A percentile compares a stretch with the other conserved stretches of the same genome.
These are phyloP conservation scores for Gadus macrocephalus DNA, from an alignment of 2,113 vertebrate genomes.

Conservation along the genomic window DNA sequence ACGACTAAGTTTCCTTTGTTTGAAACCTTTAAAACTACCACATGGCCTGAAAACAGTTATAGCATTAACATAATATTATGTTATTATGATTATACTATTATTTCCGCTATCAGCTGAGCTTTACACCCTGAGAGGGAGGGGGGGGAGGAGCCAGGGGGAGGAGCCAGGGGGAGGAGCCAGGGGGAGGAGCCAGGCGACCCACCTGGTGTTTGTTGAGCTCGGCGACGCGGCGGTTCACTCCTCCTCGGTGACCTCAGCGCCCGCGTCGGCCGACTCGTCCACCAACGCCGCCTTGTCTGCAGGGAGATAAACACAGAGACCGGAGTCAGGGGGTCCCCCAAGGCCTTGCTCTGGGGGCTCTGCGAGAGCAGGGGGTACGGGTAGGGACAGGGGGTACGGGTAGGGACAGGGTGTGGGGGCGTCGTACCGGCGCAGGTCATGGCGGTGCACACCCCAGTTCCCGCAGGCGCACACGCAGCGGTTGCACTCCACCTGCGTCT, in stretches of 20 bases:
- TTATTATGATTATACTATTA: too few species aligned
- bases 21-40: too few species aligned
- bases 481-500: conserved; percentile 96
- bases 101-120: too few species aligned
- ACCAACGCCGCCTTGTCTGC: conserved; percentile 74
- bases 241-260: conserved; percentile 85
- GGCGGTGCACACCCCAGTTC: conserved; percentile 98
- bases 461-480: conserved; percentile 96
- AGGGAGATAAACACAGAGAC: conserved; percentile 9
- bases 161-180: too few species aligned
- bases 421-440: conserved; percentile 89
- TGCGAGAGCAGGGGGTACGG: too few species aligned
- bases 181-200: conserved; percentile 9
- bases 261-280: conserved; percentile 62
- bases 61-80: too few species aligned
- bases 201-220: conserved; percentile 98
- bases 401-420: neutral
- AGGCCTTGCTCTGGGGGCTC: too few species aligned
- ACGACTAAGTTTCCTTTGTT: too few species aligned
- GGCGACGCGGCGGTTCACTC: conserved; percentile 85
- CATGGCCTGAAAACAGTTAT: too few species aligned
- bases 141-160: neutral
- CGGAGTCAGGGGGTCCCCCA: too few species aligned
- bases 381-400: too few species aligned
- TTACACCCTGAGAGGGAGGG: too few species aligned